Percentiles rank a stretch among this genome's conserved stretches.
These are phyloP conservation scores for Sebastes iracundus DNA, from an alignment of 2,797 vertebrate genomes.

Conservation along the genomic window DNA sequence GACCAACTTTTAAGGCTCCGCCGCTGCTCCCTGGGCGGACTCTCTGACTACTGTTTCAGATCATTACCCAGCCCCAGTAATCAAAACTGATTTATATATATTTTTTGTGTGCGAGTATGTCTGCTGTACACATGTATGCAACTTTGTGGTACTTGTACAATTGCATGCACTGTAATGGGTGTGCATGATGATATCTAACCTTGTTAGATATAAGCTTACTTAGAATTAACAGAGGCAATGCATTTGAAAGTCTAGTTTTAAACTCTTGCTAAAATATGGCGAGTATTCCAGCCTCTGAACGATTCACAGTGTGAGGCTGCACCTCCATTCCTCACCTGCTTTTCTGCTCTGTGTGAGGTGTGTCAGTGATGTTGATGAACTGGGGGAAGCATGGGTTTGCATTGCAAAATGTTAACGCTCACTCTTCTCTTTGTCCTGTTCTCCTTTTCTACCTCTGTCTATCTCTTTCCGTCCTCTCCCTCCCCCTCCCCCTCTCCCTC, in stretches of 20 bases:
- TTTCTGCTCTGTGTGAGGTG: conserved; percentile 19
- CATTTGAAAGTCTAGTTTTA: conserved; percentile 1
- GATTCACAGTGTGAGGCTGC: conserved; percentile 29
- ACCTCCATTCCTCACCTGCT: conserved; percentile 16
- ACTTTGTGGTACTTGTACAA: conserved; percentile 28
- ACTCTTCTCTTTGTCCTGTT: conserved; percentile 49
- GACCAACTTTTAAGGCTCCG: conserved; percentile 55
- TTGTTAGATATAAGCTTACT: conserved; percentile 25
- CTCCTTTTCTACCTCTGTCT: conserved; percentile 29
- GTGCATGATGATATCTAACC: conserved; percentile 19
- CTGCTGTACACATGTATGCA: conserved; percentile 34
- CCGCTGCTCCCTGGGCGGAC: conserved; percentile 48
- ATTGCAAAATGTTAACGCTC: conserved; percentile 57
- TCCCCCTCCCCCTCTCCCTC: conserved; percentile 6
- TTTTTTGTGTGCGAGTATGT: conserved; percentile 42
- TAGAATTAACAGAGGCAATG: conserved; percentile 18
- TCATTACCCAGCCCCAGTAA: conserved; percentile 68
- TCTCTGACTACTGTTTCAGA: conserved; percentile 75
- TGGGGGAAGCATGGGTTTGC: conserved; percentile 28
- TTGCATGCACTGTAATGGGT: conserved; percentile 22
- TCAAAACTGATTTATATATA: conserved; percentile 74
- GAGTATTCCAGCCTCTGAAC: conserved; percentile 11
- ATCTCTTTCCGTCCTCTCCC: conserved; percentile 4
- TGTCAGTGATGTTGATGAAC: conserved; percentile 71
- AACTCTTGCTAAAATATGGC: background rate